phyloP scores from a whole-genome alignment of 2,797 vertebrate species.

The Paedocypris micromegethes region DNA sequence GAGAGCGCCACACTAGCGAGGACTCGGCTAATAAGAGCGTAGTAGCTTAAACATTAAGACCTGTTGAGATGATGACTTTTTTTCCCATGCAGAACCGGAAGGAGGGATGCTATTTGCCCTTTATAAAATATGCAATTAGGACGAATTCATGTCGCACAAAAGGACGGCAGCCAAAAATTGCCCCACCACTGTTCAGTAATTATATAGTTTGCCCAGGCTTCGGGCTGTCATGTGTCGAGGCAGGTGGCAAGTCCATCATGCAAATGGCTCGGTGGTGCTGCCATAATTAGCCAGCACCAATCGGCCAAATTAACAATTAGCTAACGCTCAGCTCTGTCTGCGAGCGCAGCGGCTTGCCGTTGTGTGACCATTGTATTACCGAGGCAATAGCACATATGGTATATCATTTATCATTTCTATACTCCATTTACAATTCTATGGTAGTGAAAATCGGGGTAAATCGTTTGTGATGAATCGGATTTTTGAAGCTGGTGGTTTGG shows the following conservation, averaged over 20 bases:
- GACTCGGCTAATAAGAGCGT: slow-evolving; percentile 57
- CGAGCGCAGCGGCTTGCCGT: slow-evolving; percentile 84
- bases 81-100: slow-evolving; percentile 70
- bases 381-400: slow-evolving; percentile 52
- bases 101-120: slow-evolving; percentile 94
- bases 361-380: slow-evolving; percentile 86
- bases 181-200: slow-evolving; percentile 99
- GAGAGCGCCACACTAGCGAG: slow-evolving; percentile 46
- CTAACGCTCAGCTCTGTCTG: slow-evolving; percentile 98
- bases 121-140: slow-evolving; percentile 99
- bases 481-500: slow-evolving; percentile 49
- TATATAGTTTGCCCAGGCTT: slow-evolving; percentile 99
- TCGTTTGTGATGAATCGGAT: slow-evolving; percentile 65
- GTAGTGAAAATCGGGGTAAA: slow-evolving; percentile 76
- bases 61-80: slow-evolving; percentile 81
- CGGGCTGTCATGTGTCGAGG: slow-evolving; percentile 85
- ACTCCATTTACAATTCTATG: slow-evolving; percentile 79
- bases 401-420: slow-evolving; percentile 86
- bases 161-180: slow-evolving; percentile 98
- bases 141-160: slow-evolving; percentile 99
- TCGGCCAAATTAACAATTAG: slow-evolving; percentile 99
- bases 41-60: slow-evolving; percentile 83
- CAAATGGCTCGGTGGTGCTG: slow-evolving; percentile 97
- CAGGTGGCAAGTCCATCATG: slow-evolving; percentile 99
- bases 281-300: slow-evolving; percentile 96